These are phyloP conservation scores for Polyommatus icarus DNA, from an alignment of 2,888 invertebrate species.

Conservation along the genomic window DNA sequence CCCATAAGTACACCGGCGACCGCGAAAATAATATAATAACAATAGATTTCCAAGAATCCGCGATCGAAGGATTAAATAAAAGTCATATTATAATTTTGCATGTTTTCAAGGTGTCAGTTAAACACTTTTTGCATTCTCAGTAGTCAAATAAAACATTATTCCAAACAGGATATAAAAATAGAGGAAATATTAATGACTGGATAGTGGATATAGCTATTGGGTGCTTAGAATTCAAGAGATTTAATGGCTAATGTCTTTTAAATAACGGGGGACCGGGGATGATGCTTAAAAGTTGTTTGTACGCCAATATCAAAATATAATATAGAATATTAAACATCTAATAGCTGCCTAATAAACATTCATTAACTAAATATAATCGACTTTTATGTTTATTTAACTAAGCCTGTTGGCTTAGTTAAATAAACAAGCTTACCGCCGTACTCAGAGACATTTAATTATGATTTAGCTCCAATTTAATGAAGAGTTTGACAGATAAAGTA, in stretches of 20 bases:
- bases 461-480: too few relatives aligned
- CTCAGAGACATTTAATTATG: too few relatives aligned
- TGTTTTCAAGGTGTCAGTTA: too few relatives aligned
- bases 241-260: background rate
- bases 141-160: background rate
- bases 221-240: background rate
- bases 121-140: too few relatives aligned
- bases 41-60: too few relatives aligned
- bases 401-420: too few relatives aligned
- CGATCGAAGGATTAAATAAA: too few relatives aligned
- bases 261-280: background rate
- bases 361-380: background rate
- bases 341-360: background rate
- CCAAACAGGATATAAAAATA: background rate
- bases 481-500: too few relatives aligned
- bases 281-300: background rate
- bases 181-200: background rate
- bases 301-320: background rate
- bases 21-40: too few relatives aligned
- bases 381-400: background rate
- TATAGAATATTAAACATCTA: background rate
- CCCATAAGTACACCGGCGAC: too few relatives aligned
- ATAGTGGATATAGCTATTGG: background rate
- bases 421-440: too few relatives aligned
- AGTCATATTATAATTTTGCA: too few relatives aligned